Evolutionary conservation across 2,888 invertebrate genomes (phyloP).

Genomic region (Aspidiotus destructor): DNA sequence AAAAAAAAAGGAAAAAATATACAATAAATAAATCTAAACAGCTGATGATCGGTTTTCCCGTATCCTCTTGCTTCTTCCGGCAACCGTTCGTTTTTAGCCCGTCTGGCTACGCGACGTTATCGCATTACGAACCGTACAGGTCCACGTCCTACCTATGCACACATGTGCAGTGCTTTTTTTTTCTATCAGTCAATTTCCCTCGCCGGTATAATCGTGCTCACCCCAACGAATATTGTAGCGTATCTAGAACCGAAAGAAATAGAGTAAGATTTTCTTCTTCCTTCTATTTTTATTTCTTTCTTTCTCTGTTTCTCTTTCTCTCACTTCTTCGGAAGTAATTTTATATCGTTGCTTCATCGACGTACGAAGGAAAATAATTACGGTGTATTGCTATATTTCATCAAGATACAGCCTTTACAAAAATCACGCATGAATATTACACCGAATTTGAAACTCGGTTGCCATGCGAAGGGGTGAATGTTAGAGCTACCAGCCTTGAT

Average conservation of each 20-base stretch:
- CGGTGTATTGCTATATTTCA: too few species aligned
- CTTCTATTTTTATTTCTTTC: background rate
- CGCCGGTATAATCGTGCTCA: background rate
- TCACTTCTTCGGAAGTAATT: background rate
- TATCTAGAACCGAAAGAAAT: background rate
- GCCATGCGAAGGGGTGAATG: too few species aligned
- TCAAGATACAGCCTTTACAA: too few species aligned
- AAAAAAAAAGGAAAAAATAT: background rate
- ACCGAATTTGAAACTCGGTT: too few species aligned
- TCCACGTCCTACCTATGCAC: too few species aligned
- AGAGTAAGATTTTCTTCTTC: background rate
- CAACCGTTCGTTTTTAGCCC: background rate
- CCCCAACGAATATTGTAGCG: background rate
- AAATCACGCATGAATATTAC: too few species aligned
- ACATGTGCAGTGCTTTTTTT: background rate
- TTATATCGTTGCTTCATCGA: too few species aligned
- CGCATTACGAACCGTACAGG: background rate
- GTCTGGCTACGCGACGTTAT: background rate
- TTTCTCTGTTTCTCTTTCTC: background rate
- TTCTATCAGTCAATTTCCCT: background rate
- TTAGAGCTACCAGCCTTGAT: too few species aligned
- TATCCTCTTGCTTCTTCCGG: conserved; percentile 5
- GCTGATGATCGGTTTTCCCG: conserved; percentile 19
- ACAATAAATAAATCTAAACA: conserved; percentile 11
- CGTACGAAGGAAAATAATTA: too few species aligned